Percentiles rank a stretch among this genome's conserved stretches.
Conservation (phyloP, 1,140 invertebrate genomes). For the Agrypnia vestita region DNA sequence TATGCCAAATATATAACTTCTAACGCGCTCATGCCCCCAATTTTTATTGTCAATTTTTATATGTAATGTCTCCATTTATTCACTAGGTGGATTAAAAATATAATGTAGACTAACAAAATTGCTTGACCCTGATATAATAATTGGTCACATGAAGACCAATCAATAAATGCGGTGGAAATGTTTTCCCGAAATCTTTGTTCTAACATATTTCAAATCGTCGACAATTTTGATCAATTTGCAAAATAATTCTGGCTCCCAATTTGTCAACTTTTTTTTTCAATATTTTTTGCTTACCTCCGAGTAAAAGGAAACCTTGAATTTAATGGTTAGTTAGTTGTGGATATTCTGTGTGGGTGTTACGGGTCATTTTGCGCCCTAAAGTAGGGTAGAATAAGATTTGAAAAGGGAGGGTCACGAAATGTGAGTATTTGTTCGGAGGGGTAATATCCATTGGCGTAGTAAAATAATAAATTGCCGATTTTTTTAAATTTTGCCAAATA, state of each 20-base stretch:
- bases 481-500: neutral
- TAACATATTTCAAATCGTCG: no score
- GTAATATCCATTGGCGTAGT: neutral
- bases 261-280: constrained; percentile 4
- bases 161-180: no score
- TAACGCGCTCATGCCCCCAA: no score
- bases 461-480: neutral
- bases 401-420: neutral
- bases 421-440: neutral
- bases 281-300: neutral
- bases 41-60: no score
- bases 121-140: no score
- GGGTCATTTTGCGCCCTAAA: neutral
- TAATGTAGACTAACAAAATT: no score
- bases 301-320: constrained; percentile 21
- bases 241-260: neutral
- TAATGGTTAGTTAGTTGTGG: constrained; percentile 22
- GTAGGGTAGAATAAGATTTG: neutral
- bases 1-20: no score
- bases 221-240: no score
- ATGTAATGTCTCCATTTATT: no score
- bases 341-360: constrained; percentile 1
- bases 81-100: no score
- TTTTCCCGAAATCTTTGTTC: no score
- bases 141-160: no score